phyloP scores from a whole-genome alignment of 2,797 vertebrate genomes.

The Syndactyla subalaris region DNA sequence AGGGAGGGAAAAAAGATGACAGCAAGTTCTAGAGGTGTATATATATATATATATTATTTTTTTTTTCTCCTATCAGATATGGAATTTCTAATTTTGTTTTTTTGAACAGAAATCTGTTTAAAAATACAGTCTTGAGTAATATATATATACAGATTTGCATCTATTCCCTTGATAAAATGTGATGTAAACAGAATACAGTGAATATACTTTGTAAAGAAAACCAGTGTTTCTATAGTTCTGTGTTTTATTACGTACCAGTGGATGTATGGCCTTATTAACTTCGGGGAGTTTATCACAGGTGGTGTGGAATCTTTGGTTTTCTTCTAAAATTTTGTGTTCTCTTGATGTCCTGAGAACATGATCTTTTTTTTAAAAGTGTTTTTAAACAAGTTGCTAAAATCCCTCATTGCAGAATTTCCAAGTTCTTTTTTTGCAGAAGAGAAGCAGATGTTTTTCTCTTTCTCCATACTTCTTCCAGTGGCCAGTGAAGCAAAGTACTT shows the following conservation, averaged over 20 bases:
- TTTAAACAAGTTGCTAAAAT: background rate
- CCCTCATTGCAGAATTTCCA: background rate
- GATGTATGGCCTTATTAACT: background rate
- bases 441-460: background rate
- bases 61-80: background rate
- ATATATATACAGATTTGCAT: background rate
- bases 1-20: background rate
- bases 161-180: background rate
- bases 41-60: background rate
- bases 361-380: background rate
- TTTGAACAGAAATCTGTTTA: background rate
- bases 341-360: rapidly evolving
- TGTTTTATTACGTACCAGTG: rapidly evolving
- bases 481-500: background rate
- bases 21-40: background rate
- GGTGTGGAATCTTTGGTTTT: background rate
- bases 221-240: rapidly evolving
- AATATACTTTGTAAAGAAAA: background rate
- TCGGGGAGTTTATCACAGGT: background rate
- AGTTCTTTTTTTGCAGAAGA: background rate
- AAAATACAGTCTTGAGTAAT: background rate
- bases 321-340: background rate
- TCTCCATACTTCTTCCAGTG: background rate
- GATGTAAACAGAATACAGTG: background rate
- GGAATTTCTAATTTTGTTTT: background rate